Evolutionary conservation across 1,140 invertebrate species (phyloP).

Genomic region (Phortica variegata): DNA sequence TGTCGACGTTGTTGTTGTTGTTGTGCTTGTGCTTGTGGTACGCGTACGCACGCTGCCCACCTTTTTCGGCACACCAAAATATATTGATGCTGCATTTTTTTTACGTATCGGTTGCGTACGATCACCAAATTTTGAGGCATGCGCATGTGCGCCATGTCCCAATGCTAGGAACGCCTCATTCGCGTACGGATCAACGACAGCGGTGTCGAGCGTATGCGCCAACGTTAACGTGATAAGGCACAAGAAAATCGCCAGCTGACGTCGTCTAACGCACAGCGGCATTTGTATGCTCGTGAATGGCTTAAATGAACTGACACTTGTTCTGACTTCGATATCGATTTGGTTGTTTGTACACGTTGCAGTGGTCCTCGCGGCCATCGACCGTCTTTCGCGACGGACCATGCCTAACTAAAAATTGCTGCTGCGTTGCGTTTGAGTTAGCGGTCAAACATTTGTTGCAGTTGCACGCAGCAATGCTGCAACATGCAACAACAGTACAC

Average conservation of each 20-base stretch:
- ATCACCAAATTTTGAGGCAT: conserved; percentile 26
- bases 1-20: conserved; percentile 14
- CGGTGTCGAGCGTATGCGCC: too few relatives aligned
- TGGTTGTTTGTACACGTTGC: too few relatives aligned
- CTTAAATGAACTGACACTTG: too few relatives aligned
- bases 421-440: conserved; percentile 1
- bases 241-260: too few relatives aligned
- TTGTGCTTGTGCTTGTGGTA: conserved; percentile 11
- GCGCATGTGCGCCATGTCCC: conserved; percentile 1
- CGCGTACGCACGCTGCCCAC: conserved; percentile 5
- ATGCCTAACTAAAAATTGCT: conserved; percentile 23
- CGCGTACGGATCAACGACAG: too few relatives aligned
- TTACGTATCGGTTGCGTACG: conserved; percentile 22
- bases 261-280: too few relatives aligned
- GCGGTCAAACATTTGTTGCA: too few relatives aligned
- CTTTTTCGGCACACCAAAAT: background rate
- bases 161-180: too few relatives aligned
- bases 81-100: conserved; percentile 9
- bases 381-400: conserved; percentile 24
- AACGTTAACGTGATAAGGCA: too few relatives aligned
- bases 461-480: background rate
- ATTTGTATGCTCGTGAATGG: too few relatives aligned
- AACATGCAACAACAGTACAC: background rate
- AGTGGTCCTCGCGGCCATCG: conserved; percentile 14
- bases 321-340: too few relatives aligned